These are phyloP conservation scores for Hypercompe scribonia DNA, from an alignment of 2,888 invertebrate genomes.

Conservation along the genomic window DNA sequence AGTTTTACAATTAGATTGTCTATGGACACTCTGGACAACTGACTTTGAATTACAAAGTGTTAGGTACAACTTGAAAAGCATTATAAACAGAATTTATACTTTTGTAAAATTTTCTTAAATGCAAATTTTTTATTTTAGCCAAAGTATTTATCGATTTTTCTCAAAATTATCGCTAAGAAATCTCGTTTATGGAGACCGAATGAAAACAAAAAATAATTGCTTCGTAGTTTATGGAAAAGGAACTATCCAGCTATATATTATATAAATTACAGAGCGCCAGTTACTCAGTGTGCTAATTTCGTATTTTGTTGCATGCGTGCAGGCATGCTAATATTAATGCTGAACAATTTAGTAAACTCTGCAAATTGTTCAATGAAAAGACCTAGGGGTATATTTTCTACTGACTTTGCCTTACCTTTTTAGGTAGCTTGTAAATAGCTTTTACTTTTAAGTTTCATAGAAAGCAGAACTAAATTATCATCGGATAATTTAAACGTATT, in stretches of 20 bases:
- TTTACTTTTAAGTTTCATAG: constrained; percentile 37
- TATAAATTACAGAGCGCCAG: not conserved
- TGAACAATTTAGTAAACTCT: not conserved
- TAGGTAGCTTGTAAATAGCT: constrained; percentile 66
- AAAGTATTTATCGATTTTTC: too few species aligned
- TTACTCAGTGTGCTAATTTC: not conserved
- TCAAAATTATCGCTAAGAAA: not conserved
- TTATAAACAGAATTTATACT: too few species aligned
- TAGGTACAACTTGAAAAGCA: too few species aligned
- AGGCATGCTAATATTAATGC: not conserved
- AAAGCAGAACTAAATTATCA: constrained; percentile 28
- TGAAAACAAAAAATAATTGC: not conserved
- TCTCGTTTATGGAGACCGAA: not conserved
- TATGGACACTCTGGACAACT: too few species aligned
- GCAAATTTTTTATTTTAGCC: too few species aligned
- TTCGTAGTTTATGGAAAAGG: not conserved
- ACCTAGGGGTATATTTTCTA: not conserved
- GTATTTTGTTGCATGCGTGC: not conserved
- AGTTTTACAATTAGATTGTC: too few species aligned
- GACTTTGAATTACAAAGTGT: too few species aligned
- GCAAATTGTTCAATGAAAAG: not conserved
- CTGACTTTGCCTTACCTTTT: too few species aligned
- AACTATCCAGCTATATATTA: not conserved
- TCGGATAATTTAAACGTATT: constrained; percentile 36
- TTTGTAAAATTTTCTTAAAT: too few species aligned